phyloP scores from a whole-genome alignment of 2,888 invertebrate species.

The Heliconius erato region DNA sequence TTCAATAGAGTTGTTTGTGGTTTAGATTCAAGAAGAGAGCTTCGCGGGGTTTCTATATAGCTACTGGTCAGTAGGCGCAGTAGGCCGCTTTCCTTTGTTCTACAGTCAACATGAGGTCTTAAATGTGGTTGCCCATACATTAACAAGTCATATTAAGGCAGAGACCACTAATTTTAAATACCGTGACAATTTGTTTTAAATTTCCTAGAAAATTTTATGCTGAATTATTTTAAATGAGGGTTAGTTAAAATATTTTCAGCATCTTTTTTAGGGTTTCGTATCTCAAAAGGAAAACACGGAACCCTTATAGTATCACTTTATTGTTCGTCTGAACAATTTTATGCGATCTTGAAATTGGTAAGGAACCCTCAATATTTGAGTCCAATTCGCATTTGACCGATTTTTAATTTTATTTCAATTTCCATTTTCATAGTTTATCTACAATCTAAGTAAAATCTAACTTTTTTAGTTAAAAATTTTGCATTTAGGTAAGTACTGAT shows the following conservation, averaged over 20 bases:
- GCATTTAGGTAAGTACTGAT: neutral
- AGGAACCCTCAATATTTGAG: too few relatives aligned
- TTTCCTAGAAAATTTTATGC: conserved; percentile 46
- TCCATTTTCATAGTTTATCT: neutral
- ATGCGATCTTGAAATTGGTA: too few relatives aligned
- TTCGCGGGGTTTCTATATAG: conserved; percentile 65
- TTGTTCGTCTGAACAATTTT: too few relatives aligned
- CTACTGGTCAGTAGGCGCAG: conserved; percentile 70
- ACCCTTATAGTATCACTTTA: too few relatives aligned
- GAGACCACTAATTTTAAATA: conserved; percentile 63
- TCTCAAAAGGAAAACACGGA: too few relatives aligned
- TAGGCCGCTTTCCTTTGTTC: conserved; percentile 71
- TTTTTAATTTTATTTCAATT: neutral
- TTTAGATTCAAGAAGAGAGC: conserved; percentile 72
- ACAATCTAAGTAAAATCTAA: neutral
- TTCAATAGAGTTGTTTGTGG: conserved; percentile 79
- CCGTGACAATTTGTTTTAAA: conserved; percentile 52
- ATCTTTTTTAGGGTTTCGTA: neutral
- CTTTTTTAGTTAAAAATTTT: neutral
- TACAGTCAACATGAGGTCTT: conserved; percentile 75
- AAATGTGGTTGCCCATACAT: conserved; percentile 71
- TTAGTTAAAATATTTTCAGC: neutral
- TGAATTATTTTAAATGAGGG: neutral
- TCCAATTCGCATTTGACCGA: too few relatives aligned
- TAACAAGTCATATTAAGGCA: conserved; percentile 55